These are phyloP conservation scores for Neosilurus hyrtlii DNA, from an alignment of 2,797 vertebrate genomes.

Conservation along the genomic window DNA sequence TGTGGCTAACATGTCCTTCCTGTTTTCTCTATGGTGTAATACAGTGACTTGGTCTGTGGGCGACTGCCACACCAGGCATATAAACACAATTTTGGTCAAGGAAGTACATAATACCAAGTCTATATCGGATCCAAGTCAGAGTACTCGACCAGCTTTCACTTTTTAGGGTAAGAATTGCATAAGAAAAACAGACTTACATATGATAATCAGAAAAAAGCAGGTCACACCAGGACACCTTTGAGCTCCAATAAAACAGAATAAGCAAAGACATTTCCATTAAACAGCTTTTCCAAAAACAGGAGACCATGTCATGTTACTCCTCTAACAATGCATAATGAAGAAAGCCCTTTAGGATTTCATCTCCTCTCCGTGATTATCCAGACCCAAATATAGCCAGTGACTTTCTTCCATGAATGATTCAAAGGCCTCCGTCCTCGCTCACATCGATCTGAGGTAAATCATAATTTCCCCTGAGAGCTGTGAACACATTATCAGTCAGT, in stretches of 20 bases:
- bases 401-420: slow-evolving; percentile 61
- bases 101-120: background rate
- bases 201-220: background rate
- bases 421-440: slow-evolving; percentile 58
- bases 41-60: background rate
- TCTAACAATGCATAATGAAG: slow-evolving; percentile 73
- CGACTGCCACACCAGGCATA: background rate
- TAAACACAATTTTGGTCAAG: background rate
- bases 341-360: slow-evolving; percentile 68
- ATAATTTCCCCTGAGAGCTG: slow-evolving; percentile 21
- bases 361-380: slow-evolving; percentile 67
- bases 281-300: slow-evolving; percentile 71
- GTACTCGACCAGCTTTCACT: background rate
- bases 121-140: background rate
- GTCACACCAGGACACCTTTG: background rate
- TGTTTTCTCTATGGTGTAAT: background rate
- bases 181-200: background rate
- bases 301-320: slow-evolving; percentile 52
- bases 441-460: slow-evolving; percentile 27
- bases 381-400: slow-evolving; percentile 64
- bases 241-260: slow-evolving; percentile 53
- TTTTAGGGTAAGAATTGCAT: background rate
- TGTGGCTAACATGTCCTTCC: background rate
- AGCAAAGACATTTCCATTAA: slow-evolving; percentile 64
- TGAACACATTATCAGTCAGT: background rate